phyloP scores from a whole-genome alignment of 2,888 invertebrate species.

The Oscheius sp. region DNA sequence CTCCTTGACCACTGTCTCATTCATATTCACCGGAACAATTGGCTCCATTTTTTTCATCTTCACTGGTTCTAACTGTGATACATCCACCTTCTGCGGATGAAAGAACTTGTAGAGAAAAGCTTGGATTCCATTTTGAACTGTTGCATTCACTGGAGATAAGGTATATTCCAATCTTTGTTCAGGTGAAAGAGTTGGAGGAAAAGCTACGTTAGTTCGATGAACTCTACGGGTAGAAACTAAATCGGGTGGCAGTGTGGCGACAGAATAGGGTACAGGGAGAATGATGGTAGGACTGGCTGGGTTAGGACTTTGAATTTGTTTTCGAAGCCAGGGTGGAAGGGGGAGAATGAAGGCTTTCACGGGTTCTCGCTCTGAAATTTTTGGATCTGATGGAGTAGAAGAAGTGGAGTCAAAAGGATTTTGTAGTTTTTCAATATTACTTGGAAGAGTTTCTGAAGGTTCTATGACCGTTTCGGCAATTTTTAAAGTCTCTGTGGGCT shows the following conservation, averaged over 20 bases:
- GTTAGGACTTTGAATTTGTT: neutral
- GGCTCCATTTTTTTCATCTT: neutral
- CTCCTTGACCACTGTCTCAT: no score
- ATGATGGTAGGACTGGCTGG: neutral
- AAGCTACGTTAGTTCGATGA: neutral
- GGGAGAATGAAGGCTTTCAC: neutral
- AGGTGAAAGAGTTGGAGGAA: conserved; percentile 3
- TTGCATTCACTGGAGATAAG: conserved; percentile 9
- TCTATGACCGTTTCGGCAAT: neutral
- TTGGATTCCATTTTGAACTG: neutral
- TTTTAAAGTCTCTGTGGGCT: neutral
- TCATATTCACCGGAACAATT: conserved; percentile 3
- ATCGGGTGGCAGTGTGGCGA: neutral
- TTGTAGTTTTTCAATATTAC: neutral
- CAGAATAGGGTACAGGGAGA: neutral
- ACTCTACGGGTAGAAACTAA: neutral
- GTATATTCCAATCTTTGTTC: neutral
- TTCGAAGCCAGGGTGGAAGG: conserved; percentile 1
- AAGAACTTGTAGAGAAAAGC: neutral
- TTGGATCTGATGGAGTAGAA: neutral
- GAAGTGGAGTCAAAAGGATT: neutral
- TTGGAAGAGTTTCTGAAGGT: neutral
- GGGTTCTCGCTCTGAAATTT: neutral
- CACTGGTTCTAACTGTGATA: neutral
- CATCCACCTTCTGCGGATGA: neutral